These are phyloP conservation scores for Poeciliopsis retropinna DNA, from an alignment of 2,113 vertebrate species.

Conservation along the genomic window DNA sequence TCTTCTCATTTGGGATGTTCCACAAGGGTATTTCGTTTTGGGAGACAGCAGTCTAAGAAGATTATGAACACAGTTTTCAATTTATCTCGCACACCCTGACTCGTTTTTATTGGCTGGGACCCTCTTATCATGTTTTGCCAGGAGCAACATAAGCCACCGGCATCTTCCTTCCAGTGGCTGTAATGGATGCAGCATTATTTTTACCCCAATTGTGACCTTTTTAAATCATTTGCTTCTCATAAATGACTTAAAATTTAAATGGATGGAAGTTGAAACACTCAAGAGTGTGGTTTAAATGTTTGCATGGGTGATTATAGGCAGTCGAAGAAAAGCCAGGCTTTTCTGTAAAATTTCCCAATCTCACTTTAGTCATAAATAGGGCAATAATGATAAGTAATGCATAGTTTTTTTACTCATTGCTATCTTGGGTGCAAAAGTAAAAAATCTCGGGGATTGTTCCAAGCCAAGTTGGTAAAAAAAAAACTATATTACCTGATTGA, in stretches of 20 bases:
- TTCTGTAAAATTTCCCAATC: too few species aligned
- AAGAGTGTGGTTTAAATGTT: not conserved
- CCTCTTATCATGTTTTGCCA: conserved; percentile 84
- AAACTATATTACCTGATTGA: fast-evolving
- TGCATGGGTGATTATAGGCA: not conserved
- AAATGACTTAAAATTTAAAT: not conserved
- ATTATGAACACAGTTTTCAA: conserved; percentile 80
- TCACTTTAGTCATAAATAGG: too few species aligned
- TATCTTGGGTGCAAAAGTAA: too few species aligned
- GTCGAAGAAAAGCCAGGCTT: not conserved
- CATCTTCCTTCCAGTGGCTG: conserved; percentile 61
- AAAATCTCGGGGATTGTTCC: too few species aligned
- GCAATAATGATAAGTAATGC: too few species aligned
- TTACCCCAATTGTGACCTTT: conserved; percentile 20
- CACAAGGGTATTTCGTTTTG: conserved; percentile 78
- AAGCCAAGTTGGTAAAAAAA: too few species aligned
- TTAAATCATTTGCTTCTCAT: conserved; percentile 4
- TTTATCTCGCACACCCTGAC: conserved; percentile 81
- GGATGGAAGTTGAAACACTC: conserved; percentile 6
- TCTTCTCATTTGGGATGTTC: conserved; percentile 72
- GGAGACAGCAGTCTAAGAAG: conserved; percentile 79
- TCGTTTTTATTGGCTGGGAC: conserved; percentile 73
- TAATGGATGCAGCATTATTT: conserved; percentile 49
- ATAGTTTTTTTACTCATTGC: too few species aligned
- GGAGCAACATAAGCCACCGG: conserved; percentile 72